Percentiles rank a stretch among this genome's conserved stretches.
phyloP scores from a whole-genome alignment of 2,113 vertebrate genomes.

The Cyanoderma ruficeps region DNA sequence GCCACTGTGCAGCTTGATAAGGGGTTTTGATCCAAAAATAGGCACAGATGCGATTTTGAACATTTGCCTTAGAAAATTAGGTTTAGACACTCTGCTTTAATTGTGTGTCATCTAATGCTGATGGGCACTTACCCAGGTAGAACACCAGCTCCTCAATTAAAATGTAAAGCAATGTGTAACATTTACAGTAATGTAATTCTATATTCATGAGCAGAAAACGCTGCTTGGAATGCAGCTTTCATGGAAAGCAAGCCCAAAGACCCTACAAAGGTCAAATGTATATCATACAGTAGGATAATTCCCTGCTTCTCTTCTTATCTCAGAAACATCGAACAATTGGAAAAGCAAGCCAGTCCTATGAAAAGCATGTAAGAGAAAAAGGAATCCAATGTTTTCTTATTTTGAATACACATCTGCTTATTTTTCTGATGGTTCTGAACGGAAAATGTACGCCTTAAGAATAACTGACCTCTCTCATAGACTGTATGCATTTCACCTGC shows the following conservation, averaged over 20 bases:
- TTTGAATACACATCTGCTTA: not conserved
- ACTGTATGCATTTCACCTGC: not conserved
- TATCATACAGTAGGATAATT: not conserved
- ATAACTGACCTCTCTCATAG: not conserved
- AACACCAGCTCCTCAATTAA: conserved; percentile 40
- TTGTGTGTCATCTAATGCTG: conserved; percentile 54
- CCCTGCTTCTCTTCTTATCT: not conserved
- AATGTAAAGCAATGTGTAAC: conserved; percentile 33
- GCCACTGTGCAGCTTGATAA: conserved; percentile 36
- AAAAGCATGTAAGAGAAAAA: not conserved
- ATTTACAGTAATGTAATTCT: conserved; percentile 17
- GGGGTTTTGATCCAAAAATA: conserved; percentile 57
- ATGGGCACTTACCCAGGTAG: conserved; percentile 32
- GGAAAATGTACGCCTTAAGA: not conserved
- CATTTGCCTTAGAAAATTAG: conserved; percentile 62
- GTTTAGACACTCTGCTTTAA: conserved; percentile 64
- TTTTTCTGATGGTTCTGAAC: not conserved
- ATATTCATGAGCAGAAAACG: not conserved
- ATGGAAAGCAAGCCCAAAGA: not conserved
- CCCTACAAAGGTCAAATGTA: not conserved
- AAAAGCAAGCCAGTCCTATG: conserved; percentile 1
- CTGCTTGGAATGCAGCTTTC: conserved; percentile 13
- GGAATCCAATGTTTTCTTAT: not conserved
- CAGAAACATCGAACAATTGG: not conserved
- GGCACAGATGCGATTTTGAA: conserved; percentile 6